A percentile compares a stretch with the other conserved stretches of the same genome.
Conservation (phyloP, 2,888 invertebrate species). For the Automeris io region DNA sequence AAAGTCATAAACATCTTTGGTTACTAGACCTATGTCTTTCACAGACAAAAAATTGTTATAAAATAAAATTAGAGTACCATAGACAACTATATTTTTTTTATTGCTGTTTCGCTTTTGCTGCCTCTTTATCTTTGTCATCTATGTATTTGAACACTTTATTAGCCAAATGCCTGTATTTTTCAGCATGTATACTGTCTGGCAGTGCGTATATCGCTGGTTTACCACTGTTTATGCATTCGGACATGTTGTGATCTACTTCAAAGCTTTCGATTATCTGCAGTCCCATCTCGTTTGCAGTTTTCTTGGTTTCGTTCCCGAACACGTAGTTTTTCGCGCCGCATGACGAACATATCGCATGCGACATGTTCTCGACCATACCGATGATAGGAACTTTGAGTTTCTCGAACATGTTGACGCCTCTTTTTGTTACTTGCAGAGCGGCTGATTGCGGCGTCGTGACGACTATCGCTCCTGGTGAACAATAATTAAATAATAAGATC, state of each 20-base stretch:
- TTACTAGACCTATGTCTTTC: too few species aligned
- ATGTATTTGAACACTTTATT: slow-evolving; percentile 66
- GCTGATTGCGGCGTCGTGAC: slow-evolving; percentile 96
- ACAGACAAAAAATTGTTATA: too few species aligned
- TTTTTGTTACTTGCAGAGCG: slow-evolving; percentile 89
- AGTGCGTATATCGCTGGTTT: slow-evolving; percentile 84
- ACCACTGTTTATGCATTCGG: slow-evolving; percentile 83
- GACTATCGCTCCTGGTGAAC: slow-evolving; percentile 85
- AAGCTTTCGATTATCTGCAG: slow-evolving; percentile 82
- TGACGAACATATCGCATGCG: slow-evolving; percentile 84
- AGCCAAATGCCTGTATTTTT: slow-evolving; percentile 62
- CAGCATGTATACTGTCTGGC: slow-evolving; percentile 74
- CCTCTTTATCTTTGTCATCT: slow-evolving; percentile 45
- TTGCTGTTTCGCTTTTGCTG: slow-evolving; percentile 26
- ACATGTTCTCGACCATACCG: slow-evolving; percentile 96
- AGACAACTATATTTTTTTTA: slow-evolving; percentile 40
- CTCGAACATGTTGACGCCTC: slow-evolving; percentile 92
- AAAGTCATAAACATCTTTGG: too few species aligned
- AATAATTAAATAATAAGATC: too few species aligned
- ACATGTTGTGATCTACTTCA: slow-evolving; percentile 83
- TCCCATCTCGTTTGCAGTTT: slow-evolving; percentile 80
- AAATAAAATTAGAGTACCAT: too few species aligned
- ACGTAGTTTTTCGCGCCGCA: slow-evolving; percentile 85
- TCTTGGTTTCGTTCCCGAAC: slow-evolving; percentile 82
- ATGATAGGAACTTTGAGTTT: slow-evolving; percentile 89